Percentiles rank a stretch among this genome's conserved stretches.
These are phyloP conservation scores for Morpho achilles DNA, from an alignment of 2,888 invertebrate species.

Conservation along the genomic window DNA sequence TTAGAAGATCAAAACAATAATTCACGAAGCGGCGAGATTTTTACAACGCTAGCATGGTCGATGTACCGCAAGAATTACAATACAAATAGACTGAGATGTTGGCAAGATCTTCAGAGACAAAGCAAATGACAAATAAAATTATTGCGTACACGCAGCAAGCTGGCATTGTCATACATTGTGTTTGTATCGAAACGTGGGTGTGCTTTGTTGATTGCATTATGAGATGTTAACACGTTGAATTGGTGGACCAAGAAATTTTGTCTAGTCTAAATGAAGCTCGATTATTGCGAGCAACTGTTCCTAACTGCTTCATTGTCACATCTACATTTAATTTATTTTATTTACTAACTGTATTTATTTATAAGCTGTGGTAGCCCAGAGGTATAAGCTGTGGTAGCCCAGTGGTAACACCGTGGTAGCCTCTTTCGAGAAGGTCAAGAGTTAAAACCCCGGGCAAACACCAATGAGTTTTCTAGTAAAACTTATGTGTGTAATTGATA, in stretches of 20 bases:
- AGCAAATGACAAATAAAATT: conserved; percentile 52
- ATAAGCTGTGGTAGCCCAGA: too few species aligned
- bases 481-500: too few species aligned
- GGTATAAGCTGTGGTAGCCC: too few species aligned
- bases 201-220: conserved; percentile 25
- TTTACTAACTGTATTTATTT: too few species aligned
- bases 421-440: too few species aligned
- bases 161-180: conserved; percentile 49
- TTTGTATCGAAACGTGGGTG: conserved; percentile 40
- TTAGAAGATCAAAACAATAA: conserved; percentile 7
- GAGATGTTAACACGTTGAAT: conserved; percentile 6
- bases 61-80: conserved; percentile 16
- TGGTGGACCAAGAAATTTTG: background rate
- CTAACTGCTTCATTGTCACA: too few species aligned
- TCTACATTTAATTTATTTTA: too few species aligned
- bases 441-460: too few species aligned
- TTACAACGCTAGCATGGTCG: conserved; percentile 3
- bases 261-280: background rate
- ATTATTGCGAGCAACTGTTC: too few species aligned
- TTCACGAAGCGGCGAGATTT: conserved; percentile 11
- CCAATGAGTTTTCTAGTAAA: too few species aligned
- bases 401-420: too few species aligned
- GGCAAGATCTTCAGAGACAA: conserved; percentile 53
- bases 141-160: conserved; percentile 36
- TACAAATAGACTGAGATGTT: conserved; percentile 53